Conservation (phyloP, 2,888 invertebrate genomes). For the Andrena trimmerana region DNA sequence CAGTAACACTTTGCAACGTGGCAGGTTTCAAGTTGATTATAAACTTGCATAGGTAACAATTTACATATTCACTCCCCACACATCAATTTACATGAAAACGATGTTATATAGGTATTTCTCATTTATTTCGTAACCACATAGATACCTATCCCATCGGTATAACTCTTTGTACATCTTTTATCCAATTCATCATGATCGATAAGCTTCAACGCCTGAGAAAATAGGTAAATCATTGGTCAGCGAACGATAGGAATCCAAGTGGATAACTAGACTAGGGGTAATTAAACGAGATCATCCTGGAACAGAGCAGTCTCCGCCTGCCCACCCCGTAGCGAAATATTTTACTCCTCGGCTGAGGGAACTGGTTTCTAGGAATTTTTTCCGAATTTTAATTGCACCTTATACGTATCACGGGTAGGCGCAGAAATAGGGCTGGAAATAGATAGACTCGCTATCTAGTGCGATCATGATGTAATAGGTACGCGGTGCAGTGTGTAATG, state of each 20-base stretch:
- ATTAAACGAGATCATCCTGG: slow-evolving; percentile 74
- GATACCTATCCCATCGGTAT: neutral
- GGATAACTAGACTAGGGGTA: slow-evolving; percentile 45
- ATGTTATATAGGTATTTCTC: neutral
- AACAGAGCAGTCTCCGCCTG: slow-evolving; percentile 57
- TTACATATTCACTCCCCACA: slow-evolving; percentile 19
- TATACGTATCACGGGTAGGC: slow-evolving; percentile 62
- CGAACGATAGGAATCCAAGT: slow-evolving; percentile 6
- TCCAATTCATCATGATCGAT: neutral
- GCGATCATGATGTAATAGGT: slow-evolving; percentile 71
- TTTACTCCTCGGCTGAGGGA: slow-evolving; percentile 48
- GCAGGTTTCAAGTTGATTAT: slow-evolving; percentile 24
- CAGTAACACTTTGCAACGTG: neutral
- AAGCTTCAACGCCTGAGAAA: slow-evolving; percentile 11
- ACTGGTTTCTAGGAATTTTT: slow-evolving; percentile 75
- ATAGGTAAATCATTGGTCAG: slow-evolving; percentile 24
- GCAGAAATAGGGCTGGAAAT: slow-evolving; percentile 46
- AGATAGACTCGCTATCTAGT: slow-evolving; percentile 63
- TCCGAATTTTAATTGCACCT: slow-evolving; percentile 75
- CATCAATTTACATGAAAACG: neutral
- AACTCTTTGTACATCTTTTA: neutral
- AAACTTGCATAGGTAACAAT: slow-evolving; percentile 43
- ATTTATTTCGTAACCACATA: neutral
- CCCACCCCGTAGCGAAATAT: slow-evolving; percentile 68
- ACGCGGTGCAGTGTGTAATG: slow-evolving; percentile 66